Percentiles rank a stretch among this genome's conserved stretches.
These are phyloP conservation scores for Ptychadena robeensis DNA, from an alignment of 2,797 vertebrate genomes.

Conservation along the genomic window DNA sequence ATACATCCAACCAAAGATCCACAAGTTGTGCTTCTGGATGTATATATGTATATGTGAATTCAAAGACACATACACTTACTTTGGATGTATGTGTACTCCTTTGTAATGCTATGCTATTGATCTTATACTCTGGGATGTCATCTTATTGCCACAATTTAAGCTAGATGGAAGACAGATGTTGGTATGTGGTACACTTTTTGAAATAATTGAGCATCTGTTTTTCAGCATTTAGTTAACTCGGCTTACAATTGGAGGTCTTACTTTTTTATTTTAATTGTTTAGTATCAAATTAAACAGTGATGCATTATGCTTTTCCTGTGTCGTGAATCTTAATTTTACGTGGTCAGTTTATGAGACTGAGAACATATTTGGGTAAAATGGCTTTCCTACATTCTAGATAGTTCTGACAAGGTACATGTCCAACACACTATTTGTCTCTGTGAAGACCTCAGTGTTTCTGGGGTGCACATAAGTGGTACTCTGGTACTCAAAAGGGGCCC, in stretches of 20 bases:
- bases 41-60: slow-evolving; percentile 64
- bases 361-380: not conserved
- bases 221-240: slow-evolving; percentile 61
- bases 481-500: too few species aligned
- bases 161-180: slow-evolving; percentile 60
- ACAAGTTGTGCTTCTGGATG: slow-evolving; percentile 57
- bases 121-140: slow-evolving; percentile 66
- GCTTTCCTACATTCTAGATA: too few species aligned
- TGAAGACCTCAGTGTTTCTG: not conserved
- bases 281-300: slow-evolving; percentile 57
- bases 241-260: slow-evolving; percentile 58
- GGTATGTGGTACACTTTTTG: slow-evolving; percentile 62
- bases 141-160: slow-evolving; percentile 56
- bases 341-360: not conserved
- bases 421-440: not conserved
- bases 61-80: slow-evolving; percentile 20
- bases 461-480: too few species aligned
- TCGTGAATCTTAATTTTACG: slow-evolving; percentile 40
- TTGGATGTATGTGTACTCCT: slow-evolving; percentile 26
- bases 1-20: slow-evolving; percentile 71
- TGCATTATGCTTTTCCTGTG: slow-evolving; percentile 25
- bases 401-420: not conserved
- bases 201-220: slow-evolving; percentile 62
- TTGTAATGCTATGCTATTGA: slow-evolving; percentile 53
- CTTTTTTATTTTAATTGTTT: slow-evolving; percentile 58